These are phyloP conservation scores for Asbolus verrucosus DNA, from an alignment of 1,140 invertebrate genomes.

Conservation along the genomic window DNA sequence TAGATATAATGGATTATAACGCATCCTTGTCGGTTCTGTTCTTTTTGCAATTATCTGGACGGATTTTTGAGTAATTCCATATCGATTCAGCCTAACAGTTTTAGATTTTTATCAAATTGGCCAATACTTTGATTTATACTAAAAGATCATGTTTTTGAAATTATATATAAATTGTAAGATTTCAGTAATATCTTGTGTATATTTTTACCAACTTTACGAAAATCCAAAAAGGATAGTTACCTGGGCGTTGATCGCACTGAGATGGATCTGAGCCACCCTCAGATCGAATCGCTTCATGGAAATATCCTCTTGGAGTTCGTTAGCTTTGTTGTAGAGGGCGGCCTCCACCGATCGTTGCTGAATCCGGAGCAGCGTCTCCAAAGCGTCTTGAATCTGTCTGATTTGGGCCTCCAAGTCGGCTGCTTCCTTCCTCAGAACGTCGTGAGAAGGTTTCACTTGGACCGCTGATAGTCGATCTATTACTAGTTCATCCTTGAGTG, in stretches of 20 bases:
- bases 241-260: slow-evolving; percentile 90
- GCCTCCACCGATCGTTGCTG: slow-evolving; percentile 90
- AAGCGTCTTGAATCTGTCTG: slow-evolving; percentile 86
- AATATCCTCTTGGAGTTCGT: slow-evolving; percentile 95
- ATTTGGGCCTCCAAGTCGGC: slow-evolving; percentile 87
- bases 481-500: slow-evolving; percentile 86
- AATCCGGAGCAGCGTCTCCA: slow-evolving; percentile 85
- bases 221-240: too few species aligned
- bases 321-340: slow-evolving; percentile 91
- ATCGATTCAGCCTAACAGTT: too few species aligned
- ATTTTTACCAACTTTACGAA: too few species aligned
- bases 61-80: too few species aligned
- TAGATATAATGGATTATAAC: background rate
- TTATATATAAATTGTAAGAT: too few species aligned
- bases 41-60: background rate
- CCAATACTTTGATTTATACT: too few species aligned
- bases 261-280: slow-evolving; percentile 88
- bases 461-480: slow-evolving; percentile 82
- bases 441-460: slow-evolving; percentile 78
- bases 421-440: slow-evolving; percentile 84
- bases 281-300: slow-evolving; percentile 94
- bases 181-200: too few species aligned
- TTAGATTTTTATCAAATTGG: too few species aligned
- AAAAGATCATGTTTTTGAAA: too few species aligned
- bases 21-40: background rate